Evolutionary conservation across 2,888 invertebrate genomes (phyloP), one percentile per base, ranked within the genome.

Genomic region (Apantesis nais): DNA sequence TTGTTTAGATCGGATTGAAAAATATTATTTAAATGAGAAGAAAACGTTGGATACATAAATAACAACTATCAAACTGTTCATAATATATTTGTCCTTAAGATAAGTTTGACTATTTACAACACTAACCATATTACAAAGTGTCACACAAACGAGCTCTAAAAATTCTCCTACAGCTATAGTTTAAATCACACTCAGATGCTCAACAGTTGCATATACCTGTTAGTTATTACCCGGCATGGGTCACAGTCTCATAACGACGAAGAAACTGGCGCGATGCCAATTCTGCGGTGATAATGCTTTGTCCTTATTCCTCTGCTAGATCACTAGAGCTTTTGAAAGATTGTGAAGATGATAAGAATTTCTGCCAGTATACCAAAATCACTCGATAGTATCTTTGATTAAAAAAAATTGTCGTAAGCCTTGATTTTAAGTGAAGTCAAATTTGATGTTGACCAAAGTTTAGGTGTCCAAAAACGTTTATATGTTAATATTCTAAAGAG

Each of bases 231-330:
- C 67, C 67, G 64, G 37, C 66, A 11, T 0, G 61, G 66, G 62
- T 68, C 62, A 60, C 37, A 65, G 61, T 66, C 44, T 29, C 31
- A 61, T 72, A 68, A 72, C 66, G 71, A 68, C 44, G 66, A 67
- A 64, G 52, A 19, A 44, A 11, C 19, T 71, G 71, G 71, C 71
- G 5, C 34, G 0, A 1, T 41, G 71, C 71, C 71, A 72, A 48
- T 25, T 19, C 29, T 37, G 39, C 65, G 31, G 29, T 31, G 29
- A 62, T 31, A 55, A 48, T 52, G 41, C 60, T 67, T 52, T 48
- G 63, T 44, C 63, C 41, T 8, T 34, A 55, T 34, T n/a, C 48
- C 52, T 25, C 14, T 55, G 14, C 12, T 55, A 0, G 12, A 14
- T 25, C 14, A 55, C 25, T 25, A 55, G 12, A 55, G 14, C 11